These are phyloP conservation scores for Pseudomugil gertrudae DNA, from an alignment of 2,797 vertebrate species.

Conservation along the genomic window DNA sequence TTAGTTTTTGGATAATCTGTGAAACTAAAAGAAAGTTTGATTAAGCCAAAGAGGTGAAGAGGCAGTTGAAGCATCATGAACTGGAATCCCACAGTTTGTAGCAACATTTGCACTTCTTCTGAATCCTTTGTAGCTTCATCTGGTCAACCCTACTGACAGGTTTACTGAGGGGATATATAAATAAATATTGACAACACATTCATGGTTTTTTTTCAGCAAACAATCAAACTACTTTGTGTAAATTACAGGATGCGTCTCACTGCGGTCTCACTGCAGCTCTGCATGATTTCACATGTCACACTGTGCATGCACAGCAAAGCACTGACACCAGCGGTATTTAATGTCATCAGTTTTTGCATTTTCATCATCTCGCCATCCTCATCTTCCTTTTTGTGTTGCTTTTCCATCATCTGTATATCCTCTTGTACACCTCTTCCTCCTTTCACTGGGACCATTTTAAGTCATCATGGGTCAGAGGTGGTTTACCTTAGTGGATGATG, in stretches of 20 bases:
- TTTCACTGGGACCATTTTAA: neutral
- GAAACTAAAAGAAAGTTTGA: too few relatives aligned
- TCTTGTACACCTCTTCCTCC: neutral
- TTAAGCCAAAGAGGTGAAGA: too few relatives aligned
- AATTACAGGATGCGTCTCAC: neutral
- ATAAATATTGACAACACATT: too few relatives aligned
- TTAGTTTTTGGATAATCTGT: too few relatives aligned
- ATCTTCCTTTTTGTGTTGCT: neutral
- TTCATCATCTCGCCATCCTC: neutral
- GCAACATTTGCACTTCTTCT: too few relatives aligned
- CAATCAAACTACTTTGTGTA: too few relatives aligned
- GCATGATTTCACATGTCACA: neutral
- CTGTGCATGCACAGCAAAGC: neutral
- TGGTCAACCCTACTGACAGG: too few relatives aligned
- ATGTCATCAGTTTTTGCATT: neutral
- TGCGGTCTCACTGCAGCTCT: neutral
- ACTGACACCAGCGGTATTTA: neutral
- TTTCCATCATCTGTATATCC: neutral
- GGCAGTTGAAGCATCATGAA: too few relatives aligned
- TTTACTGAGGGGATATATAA: too few relatives aligned
- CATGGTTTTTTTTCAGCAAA: neutral
- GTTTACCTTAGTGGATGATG: slow-evolving; percentile 5
- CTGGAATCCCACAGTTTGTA: too few relatives aligned
- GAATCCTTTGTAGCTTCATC: too few relatives aligned
- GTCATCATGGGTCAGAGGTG: slow-evolving; percentile 1